These are phyloP conservation scores for Chaenocephalus aceratus DNA, from an alignment of 2,113 vertebrate species.

Conservation along the genomic window DNA sequence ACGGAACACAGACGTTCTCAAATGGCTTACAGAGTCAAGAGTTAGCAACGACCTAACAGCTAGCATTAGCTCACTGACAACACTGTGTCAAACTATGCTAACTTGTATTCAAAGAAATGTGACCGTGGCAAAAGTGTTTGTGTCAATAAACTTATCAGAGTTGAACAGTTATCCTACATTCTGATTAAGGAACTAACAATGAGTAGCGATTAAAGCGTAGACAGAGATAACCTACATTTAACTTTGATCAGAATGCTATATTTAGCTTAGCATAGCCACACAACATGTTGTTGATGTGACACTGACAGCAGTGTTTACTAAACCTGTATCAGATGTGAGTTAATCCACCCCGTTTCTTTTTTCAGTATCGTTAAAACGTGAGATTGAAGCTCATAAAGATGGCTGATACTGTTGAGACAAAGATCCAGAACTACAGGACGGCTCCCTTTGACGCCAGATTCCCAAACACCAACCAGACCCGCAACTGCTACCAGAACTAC, in stretches of 20 bases:
- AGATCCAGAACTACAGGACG: slow-evolving; percentile 84
- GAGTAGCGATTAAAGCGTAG: background rate
- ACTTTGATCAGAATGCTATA: background rate
- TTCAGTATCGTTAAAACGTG: background rate
- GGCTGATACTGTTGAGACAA: slow-evolving; percentile 79
- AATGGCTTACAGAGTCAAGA: accelerated
- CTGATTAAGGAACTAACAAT: background rate
- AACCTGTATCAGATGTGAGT: accelerated
- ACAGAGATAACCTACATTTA: background rate
- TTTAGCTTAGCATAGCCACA: slow-evolving; percentile 8
- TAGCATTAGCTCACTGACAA: background rate
- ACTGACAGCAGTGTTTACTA: background rate
- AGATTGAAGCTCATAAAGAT: slow-evolving; percentile 52
- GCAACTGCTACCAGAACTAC: slow-evolving; percentile 89
- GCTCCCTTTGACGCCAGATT: slow-evolving; percentile 89
- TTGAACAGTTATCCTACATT: too few species aligned
- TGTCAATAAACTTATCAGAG: background rate
- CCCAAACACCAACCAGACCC: slow-evolving; percentile 89
- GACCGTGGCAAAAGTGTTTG: background rate
- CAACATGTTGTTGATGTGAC: background rate
- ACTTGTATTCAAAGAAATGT: background rate
- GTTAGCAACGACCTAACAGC: slow-evolving; percentile 25
- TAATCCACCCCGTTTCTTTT: background rate
- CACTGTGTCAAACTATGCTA: background rate
- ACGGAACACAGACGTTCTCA: accelerated